phyloP scores from a whole-genome alignment of 92 coral and sea anemone genomes.

The Porites evermanni region DNA sequence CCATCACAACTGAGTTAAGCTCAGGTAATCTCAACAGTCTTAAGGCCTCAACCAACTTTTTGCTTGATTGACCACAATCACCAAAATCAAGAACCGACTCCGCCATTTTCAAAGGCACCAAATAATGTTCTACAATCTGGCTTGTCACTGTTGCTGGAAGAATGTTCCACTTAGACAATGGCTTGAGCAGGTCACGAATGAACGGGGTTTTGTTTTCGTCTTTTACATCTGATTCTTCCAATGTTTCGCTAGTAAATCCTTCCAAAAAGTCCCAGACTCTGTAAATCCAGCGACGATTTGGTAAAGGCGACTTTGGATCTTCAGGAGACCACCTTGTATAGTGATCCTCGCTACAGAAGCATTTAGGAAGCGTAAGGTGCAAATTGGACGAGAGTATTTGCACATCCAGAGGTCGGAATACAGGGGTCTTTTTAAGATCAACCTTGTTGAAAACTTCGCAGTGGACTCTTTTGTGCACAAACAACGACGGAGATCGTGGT shows the following conservation, averaged over 20 bases:
- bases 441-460: not conserved
- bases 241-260: not conserved
- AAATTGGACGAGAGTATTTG: slow-evolving; percentile 19
- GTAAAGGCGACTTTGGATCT: not conserved
- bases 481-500: slow-evolving; percentile 54
- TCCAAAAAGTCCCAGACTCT: slow-evolving; percentile 29
- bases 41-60: slow-evolving; percentile 1
- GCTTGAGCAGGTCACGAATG: slow-evolving; percentile 25
- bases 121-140: not conserved
- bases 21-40: slow-evolving; percentile 23
- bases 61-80: not conserved
- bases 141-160: slow-evolving; percentile 55
- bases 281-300: slow-evolving; percentile 10
- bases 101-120: slow-evolving; percentile 55
- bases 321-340: slow-evolving; percentile 1
- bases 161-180: slow-evolving; percentile 65
- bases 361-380: not conserved
- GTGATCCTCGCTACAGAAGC: not conserved
- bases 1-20: slow-evolving; percentile 17
- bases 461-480: slow-evolving; percentile 49
- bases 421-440: not conserved
- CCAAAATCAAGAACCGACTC: slow-evolving; percentile 39
- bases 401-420: slow-evolving; percentile 21
- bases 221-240: not conserved
- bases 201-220: slow-evolving; percentile 18